These are phyloP conservation scores for Protaetia brevitarsis DNA, from an alignment of 1,140 invertebrate species.

Conservation along the genomic window DNA sequence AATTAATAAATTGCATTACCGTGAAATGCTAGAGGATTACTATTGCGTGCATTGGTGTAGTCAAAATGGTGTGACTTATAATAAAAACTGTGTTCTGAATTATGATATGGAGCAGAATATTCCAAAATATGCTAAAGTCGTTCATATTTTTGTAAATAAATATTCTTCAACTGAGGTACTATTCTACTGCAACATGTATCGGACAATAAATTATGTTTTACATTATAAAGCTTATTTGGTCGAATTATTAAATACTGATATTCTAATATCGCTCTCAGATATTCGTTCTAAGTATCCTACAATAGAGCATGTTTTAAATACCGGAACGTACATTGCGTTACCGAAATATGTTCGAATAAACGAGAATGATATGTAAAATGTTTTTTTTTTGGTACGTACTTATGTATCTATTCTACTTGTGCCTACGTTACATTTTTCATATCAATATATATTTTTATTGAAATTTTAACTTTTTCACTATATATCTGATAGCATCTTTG, in stretches of 20 bases:
- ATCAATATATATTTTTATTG: too few species aligned
- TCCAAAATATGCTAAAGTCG: neutral
- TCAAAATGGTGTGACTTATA: neutral
- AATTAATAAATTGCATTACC: neutral
- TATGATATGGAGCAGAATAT: neutral
- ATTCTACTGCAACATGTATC: neutral
- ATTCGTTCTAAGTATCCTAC: too few species aligned
- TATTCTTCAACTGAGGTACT: neutral
- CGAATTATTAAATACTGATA: neutral
- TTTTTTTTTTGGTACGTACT: too few species aligned
- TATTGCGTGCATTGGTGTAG: neutral
- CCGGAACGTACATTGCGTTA: too few species aligned
- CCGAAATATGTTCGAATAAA: too few species aligned
- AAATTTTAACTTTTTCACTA: too few species aligned
- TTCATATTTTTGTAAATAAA: neutral
- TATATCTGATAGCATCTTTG: too few species aligned
- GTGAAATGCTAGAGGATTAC: neutral
- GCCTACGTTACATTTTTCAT: too few species aligned
- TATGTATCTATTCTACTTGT: too few species aligned
- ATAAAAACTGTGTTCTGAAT: neutral
- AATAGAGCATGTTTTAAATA: too few species aligned
- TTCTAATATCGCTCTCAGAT: neutral
- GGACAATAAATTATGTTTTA: neutral
- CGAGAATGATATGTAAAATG: too few species aligned
- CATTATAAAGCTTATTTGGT: neutral